These are phyloP conservation scores for Hemicentrotus pulcherrimus DNA, from an alignment of 35 echinoderm and acorn worm genomes.

Conservation along the genomic window DNA sequence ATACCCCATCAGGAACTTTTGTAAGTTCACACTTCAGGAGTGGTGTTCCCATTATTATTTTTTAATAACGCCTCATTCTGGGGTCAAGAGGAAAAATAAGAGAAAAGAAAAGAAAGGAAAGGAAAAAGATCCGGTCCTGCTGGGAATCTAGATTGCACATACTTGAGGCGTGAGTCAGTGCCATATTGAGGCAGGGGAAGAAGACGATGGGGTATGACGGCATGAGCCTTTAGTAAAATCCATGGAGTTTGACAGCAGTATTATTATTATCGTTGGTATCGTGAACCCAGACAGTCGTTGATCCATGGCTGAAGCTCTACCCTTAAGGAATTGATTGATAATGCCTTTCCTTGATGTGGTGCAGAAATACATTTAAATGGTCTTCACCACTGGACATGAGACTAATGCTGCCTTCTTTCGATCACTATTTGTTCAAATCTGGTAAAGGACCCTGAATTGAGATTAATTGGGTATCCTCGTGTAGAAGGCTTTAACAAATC, in stretches of 20 bases:
- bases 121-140: background rate
- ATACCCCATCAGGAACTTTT: background rate
- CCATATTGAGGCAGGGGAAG: background rate
- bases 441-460: too few relatives aligned
- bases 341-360: background rate
- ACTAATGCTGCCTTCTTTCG: background rate
- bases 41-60: background rate
- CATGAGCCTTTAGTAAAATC: slow-evolving; percentile 46
- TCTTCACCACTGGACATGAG: background rate
- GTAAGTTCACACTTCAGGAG: background rate
- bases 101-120: background rate
- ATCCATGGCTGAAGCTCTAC: background rate
- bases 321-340: slow-evolving; percentile 2
- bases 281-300: slow-evolving; percentile 23
- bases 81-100: background rate
- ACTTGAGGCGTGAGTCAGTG: background rate
- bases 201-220: background rate
- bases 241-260: slow-evolving; percentile 39
- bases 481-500: too few relatives aligned
- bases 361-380: background rate
- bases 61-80: background rate
- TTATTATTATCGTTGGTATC: slow-evolving; percentile 24
- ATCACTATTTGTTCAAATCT: too few relatives aligned
- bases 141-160: slow-evolving; percentile 30
- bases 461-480: too few relatives aligned